phyloP scores from a whole-genome alignment of 2,888 invertebrate species.

The Dynastes maya region DNA sequence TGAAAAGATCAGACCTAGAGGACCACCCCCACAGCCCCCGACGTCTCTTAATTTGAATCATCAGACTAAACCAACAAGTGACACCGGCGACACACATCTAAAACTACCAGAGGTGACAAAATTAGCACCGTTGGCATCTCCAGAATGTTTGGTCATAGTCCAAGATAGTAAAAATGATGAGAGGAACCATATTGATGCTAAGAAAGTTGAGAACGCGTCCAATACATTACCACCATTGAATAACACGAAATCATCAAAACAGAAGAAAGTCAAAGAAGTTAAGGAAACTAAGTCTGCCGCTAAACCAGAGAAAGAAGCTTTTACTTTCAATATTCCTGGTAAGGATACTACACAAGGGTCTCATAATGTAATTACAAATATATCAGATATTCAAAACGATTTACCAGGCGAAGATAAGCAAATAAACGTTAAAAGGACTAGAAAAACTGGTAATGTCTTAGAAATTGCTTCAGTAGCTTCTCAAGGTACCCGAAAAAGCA shows the following conservation, averaged over 20 bases:
- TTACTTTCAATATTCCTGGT: not conserved
- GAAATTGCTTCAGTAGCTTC: not conserved
- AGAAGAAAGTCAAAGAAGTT: not conserved
- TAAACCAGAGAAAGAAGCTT: not conserved
- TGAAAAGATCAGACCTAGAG: slow-evolving; percentile 52
- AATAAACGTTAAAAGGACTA: not conserved
- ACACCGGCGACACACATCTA: not conserved
- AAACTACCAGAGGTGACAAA: slow-evolving; percentile 11
- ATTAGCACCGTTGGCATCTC: slow-evolving; percentile 39
- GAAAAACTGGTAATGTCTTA: slow-evolving; percentile 14
- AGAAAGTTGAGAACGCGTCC: slow-evolving; percentile 5
- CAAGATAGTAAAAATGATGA: slow-evolving; percentile 2
- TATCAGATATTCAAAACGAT: not conserved
- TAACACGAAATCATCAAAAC: not conserved
- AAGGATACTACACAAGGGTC: slow-evolving; percentile 7
- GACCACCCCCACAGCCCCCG: slow-evolving; percentile 56
- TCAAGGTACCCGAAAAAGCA: not conserved
- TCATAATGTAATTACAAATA: not conserved
- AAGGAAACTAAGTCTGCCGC: not conserved
- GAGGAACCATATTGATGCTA: not conserved
- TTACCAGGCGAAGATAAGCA: not conserved
- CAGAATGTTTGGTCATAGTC: slow-evolving; percentile 20
- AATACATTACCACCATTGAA: slow-evolving; percentile 3
- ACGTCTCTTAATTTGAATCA: not conserved
- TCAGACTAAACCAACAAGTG: not conserved